Percentiles rank a stretch among this genome's conserved stretches.
Evolutionary conservation across 2,113 vertebrate species (phyloP).

Genomic region (Okapia johnstoni): DNA sequence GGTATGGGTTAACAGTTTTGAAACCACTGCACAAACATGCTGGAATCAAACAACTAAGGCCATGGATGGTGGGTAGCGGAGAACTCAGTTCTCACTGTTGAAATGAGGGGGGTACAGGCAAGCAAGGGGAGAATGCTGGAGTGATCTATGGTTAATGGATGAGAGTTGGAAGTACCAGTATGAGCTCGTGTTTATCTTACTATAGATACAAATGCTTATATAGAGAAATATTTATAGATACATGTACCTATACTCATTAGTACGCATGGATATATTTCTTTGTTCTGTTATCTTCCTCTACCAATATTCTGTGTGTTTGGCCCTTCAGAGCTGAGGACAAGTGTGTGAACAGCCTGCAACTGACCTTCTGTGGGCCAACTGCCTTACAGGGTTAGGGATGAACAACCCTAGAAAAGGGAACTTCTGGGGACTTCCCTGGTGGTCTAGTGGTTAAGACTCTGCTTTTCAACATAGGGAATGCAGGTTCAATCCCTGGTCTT

Average conservation of each 20-base stretch:
- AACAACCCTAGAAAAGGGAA: not conserved
- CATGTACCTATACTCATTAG: not conserved
- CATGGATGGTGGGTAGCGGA: not conserved
- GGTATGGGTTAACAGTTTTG: not conserved
- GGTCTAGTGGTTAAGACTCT: not conserved
- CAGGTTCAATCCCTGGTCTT: not conserved
- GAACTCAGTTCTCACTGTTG: not conserved
- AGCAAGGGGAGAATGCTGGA: not conserved
- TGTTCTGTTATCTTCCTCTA: not conserved
- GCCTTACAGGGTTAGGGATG: not conserved
- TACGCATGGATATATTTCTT: not conserved
- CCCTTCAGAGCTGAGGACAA: not conserved
- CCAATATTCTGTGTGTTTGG: too few relatives aligned
- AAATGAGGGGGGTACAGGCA: not conserved
- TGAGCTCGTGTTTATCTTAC: not conserved
- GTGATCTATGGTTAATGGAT: not conserved
- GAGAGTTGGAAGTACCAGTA: not conserved
- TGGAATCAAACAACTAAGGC: not conserved
- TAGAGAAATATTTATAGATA: not conserved
- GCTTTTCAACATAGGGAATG: not conserved
- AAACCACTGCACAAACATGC: not conserved
- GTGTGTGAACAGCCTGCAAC: rapidly evolving
- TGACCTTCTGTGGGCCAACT: not conserved
- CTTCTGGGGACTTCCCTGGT: not conserved
- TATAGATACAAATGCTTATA: not conserved